These are phyloP conservation scores for Bradypus variegatus DNA, from an alignment of 2,797 vertebrate species.

Conservation along the genomic window DNA sequence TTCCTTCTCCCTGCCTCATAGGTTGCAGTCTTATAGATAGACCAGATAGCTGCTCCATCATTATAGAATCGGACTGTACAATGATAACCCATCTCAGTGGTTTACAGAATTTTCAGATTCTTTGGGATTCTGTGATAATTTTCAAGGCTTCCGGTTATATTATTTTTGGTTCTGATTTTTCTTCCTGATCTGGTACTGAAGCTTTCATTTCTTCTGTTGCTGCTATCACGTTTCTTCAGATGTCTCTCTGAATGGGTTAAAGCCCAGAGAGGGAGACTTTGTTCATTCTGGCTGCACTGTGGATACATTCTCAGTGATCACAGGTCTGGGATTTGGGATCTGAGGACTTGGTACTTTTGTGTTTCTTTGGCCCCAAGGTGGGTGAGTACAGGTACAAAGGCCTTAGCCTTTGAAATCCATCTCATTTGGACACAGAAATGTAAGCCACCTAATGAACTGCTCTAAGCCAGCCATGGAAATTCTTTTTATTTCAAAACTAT, in stretches of 20 bases:
- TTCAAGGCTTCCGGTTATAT: not conserved
- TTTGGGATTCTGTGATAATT: not conserved
- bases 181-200: not conserved
- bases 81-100: not conserved
- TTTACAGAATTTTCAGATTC: not conserved
- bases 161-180: not conserved
- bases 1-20: not conserved
- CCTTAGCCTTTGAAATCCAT: not conserved
- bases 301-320: not conserved
- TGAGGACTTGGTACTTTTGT: not conserved
- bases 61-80: not conserved
- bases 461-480: not conserved
- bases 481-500: slow-evolving; percentile 16
- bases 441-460: not conserved
- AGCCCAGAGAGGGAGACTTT: not conserved
- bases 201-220: not conserved
- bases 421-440: not conserved
- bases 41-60: not conserved
- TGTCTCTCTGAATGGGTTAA: not conserved
- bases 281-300: not conserved
- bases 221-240: not conserved
- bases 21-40: not conserved
- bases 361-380: not conserved
- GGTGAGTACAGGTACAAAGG: not conserved
- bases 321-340: not conserved